Conservation (phyloP, 1,140 invertebrate genomes). For the Antheraea mylitta region DNA sequence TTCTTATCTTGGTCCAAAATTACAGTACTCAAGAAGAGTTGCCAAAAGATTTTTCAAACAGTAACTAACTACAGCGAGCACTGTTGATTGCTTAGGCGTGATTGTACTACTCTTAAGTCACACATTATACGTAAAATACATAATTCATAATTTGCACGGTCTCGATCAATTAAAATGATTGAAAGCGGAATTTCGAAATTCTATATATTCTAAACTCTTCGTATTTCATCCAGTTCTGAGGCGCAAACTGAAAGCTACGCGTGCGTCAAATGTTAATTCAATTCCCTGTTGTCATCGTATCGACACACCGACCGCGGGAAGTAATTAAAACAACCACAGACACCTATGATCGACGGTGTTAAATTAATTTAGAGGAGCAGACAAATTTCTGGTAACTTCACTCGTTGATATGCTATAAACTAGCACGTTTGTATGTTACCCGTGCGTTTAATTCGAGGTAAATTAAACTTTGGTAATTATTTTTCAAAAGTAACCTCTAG, state of each 20-base stretch:
- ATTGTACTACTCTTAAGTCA: no score
- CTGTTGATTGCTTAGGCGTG: no score
- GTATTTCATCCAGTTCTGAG: background rate
- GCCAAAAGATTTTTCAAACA: no score
- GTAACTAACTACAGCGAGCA: no score
- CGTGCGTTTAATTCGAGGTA: no score
- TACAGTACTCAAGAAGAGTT: no score
- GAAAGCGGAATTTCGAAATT: slow-evolving; percentile 13
- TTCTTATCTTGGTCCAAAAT: no score
- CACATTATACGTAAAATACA: no score
- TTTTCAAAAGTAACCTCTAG: no score
- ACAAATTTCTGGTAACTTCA: background rate
- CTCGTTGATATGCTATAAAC: background rate
- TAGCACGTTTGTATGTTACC: background rate
- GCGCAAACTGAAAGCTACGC: background rate
- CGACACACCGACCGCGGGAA: background rate
- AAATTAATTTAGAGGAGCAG: slow-evolving; percentile 31
- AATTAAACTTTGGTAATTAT: no score
- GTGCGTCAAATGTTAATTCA: background rate
- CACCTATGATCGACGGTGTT: slow-evolving; percentile 24
- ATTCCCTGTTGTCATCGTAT: background rate
- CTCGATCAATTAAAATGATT: no score
- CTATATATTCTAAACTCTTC: slow-evolving; percentile 28
- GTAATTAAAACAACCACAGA: slow-evolving; percentile 2
- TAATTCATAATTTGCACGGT: no score